phyloP scores from a whole-genome alignment of 2,113 vertebrate species.

The Baryphthengus martii region DNA sequence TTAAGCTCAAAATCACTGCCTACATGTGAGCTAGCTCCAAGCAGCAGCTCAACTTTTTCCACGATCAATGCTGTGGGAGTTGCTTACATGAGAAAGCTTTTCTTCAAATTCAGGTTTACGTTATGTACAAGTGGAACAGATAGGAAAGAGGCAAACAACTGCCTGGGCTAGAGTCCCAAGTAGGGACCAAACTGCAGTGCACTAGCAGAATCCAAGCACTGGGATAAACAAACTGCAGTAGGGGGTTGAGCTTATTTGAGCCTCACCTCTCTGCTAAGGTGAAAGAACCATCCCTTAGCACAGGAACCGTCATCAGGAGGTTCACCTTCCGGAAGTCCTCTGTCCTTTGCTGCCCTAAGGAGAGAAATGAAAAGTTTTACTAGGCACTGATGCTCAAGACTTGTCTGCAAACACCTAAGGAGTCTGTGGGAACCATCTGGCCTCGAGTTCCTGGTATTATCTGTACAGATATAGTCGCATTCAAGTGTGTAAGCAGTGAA shows the following conservation, averaged over 20 bases:
- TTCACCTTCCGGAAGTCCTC: slow-evolving; percentile 82
- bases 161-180: background rate
- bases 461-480: background rate
- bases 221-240: background rate
- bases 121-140: background rate
- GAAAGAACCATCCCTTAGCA: slow-evolving; percentile 84
- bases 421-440: background rate
- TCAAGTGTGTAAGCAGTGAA: background rate
- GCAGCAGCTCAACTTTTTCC: background rate
- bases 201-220: background rate
- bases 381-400: background rate
- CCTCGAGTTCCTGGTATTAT: background rate
- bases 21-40: background rate
- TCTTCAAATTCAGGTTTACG: background rate
- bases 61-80: background rate
- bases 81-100: background rate
- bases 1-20: background rate
- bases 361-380: background rate
- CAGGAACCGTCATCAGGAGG: slow-evolving; percentile 76
- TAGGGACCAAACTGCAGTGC: rapidly evolving
- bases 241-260: background rate
- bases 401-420: background rate
- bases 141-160: background rate
- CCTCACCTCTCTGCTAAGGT: slow-evolving; percentile 85
- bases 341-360: slow-evolving; percentile 76